Evolutionary conservation across 2,113 vertebrate genomes (phyloP).

Genomic region (Lethenteron reissneri): DNA sequence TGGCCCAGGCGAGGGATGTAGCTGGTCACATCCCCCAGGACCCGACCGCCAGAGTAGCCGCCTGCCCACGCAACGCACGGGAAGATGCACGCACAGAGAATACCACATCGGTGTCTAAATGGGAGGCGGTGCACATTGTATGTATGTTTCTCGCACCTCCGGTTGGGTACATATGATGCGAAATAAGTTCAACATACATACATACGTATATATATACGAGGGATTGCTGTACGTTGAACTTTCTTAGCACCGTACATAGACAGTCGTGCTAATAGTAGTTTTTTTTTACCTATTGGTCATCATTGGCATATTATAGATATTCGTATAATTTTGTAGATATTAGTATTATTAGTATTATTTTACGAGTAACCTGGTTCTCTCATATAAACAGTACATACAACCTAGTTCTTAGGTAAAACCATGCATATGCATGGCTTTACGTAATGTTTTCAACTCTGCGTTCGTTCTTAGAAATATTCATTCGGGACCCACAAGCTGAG

Average conservation of each 20-base stretch:
- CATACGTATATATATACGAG: too few relatives aligned
- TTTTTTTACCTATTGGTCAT: too few relatives aligned
- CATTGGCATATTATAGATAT: too few relatives aligned
- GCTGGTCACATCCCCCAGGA: constrained; percentile 16
- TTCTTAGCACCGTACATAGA: background rate
- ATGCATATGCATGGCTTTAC: too few relatives aligned
- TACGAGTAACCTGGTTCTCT: too few relatives aligned
- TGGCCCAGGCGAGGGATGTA: constrained; percentile 16
- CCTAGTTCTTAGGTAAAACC: too few relatives aligned
- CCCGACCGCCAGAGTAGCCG: constrained; percentile 17
- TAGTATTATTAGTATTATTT: too few relatives aligned
- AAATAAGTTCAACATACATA: background rate
- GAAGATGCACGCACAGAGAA: background rate
- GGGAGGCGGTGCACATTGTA: background rate
- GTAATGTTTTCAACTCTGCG: background rate
- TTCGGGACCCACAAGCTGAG: background rate
- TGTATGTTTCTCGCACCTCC: background rate
- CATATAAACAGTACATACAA: too few relatives aligned
- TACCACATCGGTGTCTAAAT: background rate
- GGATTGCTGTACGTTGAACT: too few relatives aligned
- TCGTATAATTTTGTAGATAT: too few relatives aligned
- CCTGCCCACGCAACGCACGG: constrained; percentile 10
- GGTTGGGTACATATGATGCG: background rate
- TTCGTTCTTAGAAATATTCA: background rate
- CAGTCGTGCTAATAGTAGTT: too few relatives aligned